Percentiles rank a stretch among this genome's conserved stretches.
Conservation (phyloP, 2,888 invertebrate genomes). For the Gryllus longicercus region DNA sequence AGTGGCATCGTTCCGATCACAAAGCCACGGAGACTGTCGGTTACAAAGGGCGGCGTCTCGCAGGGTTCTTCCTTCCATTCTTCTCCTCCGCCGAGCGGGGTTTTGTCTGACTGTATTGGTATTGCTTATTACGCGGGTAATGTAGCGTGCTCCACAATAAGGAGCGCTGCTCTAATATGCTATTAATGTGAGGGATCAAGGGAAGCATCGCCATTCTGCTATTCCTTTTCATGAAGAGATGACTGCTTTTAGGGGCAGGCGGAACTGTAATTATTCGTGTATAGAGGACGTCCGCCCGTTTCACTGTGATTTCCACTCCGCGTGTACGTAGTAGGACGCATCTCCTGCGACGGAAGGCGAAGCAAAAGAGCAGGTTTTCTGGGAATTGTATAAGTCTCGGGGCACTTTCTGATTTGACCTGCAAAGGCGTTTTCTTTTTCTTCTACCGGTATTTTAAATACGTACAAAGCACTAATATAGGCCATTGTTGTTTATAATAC, state of each 20-base stretch:
- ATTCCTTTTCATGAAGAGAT: slow-evolving; percentile 4
- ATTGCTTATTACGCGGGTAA: slow-evolving; percentile 17
- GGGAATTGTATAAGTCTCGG: neutral
- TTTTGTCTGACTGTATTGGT: neutral
- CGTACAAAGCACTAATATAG: neutral
- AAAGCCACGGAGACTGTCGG: too few species aligned
- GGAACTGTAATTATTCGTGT: neutral
- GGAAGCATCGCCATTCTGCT: neutral
- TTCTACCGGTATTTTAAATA: neutral
- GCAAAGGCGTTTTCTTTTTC: neutral
- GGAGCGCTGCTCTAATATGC: neutral
- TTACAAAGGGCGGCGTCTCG: too few species aligned
- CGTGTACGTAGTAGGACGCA: too few species aligned
- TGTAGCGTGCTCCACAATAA: neutral
- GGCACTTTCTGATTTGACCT: neutral
- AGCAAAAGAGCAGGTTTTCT: neutral
- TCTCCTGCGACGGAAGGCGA: too few species aligned
- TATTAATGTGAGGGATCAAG: neutral
- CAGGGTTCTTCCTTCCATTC: neutral
- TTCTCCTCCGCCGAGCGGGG: neutral
- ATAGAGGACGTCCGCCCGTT: slow-evolving; percentile 17
- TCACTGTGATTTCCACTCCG: neutral
- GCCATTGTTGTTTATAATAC: neutral
- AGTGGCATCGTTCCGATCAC: too few species aligned
- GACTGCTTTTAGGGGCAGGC: neutral